Evolutionary conservation across 1,140 invertebrate species (phyloP), one percentile per base, ranked within the genome.

Genomic region (Hyles euphorbiae): DNA sequence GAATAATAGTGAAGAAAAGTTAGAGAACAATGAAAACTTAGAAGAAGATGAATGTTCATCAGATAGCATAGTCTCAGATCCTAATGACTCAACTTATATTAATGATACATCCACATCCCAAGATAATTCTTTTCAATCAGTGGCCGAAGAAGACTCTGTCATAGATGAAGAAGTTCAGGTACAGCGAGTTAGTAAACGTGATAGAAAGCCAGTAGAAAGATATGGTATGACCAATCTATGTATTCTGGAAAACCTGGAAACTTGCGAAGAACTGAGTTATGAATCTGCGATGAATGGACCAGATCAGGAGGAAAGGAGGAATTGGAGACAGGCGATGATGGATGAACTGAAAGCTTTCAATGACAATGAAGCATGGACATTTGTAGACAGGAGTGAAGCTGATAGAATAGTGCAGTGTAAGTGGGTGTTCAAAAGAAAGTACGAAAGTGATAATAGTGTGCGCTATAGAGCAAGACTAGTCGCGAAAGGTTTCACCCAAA

Each of bases 381-480:
- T 63, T 11, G 65, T 67, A 2, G 58, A 67, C 43, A 36, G 34
- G 34, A 48, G 56, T 5, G 48, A 60, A 54, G 46, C 52, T 51
- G 58, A 65, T 57, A 65, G 36, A 51, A 44, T 63, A 53, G 68
- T 67, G 48, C 50, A 70, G 44, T 67, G 60, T 47, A 70, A 63
- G 46, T 70, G 65, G 67, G 60, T 63, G 43, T 67, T 68, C 36
- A 63, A 61, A 32, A 74, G 60, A 55, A 71, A 69, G 47, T 59
- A 34, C 12, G 54, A 65, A 56, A 65, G 46, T 63, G 61, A 68
- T 63, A 60, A 61, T 51, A 63, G 49, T 58, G 61, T 70, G 58
- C 11, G 57, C 6, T 56, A 61, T 58, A 60, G 61, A 33, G 65
- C 58, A 12, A 51, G 68, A 22, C 56, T 68, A 40, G 62, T 71